Base-by-base conservation (phyloP, 30 jellyfish, hydroid and myxozoan species). In the Nemopilema nomurai region DNA sequence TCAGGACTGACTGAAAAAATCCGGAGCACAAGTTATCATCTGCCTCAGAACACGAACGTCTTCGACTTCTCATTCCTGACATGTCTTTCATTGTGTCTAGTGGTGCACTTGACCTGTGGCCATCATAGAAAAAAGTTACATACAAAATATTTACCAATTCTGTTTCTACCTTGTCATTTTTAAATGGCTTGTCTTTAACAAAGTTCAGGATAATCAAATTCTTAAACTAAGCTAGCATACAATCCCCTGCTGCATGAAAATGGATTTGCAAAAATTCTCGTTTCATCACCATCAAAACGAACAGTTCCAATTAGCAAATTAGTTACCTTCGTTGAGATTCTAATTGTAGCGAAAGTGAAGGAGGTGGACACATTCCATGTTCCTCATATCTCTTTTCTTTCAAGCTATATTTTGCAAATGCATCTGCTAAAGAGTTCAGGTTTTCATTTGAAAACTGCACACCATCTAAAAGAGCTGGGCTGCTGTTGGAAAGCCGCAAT, bases 371-470 rank as follows among this genome's bases (percentile, higher is more conserved):
- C 6, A 41, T 6, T 41, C 13, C 13, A 13, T 41, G 9, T 41
- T 63, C 29, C 7, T 18, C 7, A 63, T n/a, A 3, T 24, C 72
- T 24, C 27, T 22, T 29, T 51, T 68, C 89, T 30, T 63, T 53
- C 16, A 69, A 51, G 17, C 49, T 67, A 17, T 31, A 50, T 28
- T 69, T 67, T 18, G 96, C 96, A 65, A 87, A 87, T 20, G 96
- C 96, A 69, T 78, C 96, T 23, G 96, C 96, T 51, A 87, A 76
- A 8, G 87, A 76, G 52, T 87, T 87, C 62, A 87, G 31, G 52
- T 87, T 87, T 9, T 26, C 76, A 66, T 51, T 62, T 17, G 92
- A 84, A 3, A 17, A 51, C 23, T 28, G 23, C 33, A 16, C 65
- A 4, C 29, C 77, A 57, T 62, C 87, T 0, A 76, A 79, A 16